These are phyloP conservation scores for Drosophila phalerata DNA, from an alignment of 2,888 invertebrate species.

Conservation along the genomic window DNA sequence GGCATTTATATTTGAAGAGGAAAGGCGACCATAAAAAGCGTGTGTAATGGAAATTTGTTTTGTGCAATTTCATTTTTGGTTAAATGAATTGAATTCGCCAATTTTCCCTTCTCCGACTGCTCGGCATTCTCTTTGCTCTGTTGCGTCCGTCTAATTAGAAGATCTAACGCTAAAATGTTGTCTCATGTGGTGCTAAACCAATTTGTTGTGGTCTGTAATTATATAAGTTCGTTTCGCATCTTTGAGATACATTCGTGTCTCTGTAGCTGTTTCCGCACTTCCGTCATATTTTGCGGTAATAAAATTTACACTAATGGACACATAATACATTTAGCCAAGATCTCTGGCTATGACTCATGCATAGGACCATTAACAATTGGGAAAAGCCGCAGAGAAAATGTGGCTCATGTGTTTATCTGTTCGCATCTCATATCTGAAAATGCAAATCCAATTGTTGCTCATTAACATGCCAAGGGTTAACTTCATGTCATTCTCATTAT, in stretches of 20 bases:
- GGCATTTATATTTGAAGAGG: slow-evolving; percentile 34
- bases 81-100: slow-evolving; percentile 52
- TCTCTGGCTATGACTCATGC: slow-evolving; percentile 44
- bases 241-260: slow-evolving; percentile 42
- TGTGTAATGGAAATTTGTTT: slow-evolving; percentile 48
- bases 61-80: slow-evolving; percentile 40
- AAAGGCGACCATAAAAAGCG: slow-evolving; percentile 51
- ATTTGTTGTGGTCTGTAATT: slow-evolving; percentile 65
- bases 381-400: slow-evolving; percentile 41
- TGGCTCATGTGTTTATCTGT: slow-evolving; percentile 39
- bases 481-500: slow-evolving; percentile 64
- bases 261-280: slow-evolving; percentile 26
- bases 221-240: slow-evolving; percentile 57
- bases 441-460: slow-evolving; percentile 54
- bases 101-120: neutral
- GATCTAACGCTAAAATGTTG: slow-evolving; percentile 44
- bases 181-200: slow-evolving; percentile 66
- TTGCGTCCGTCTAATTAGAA: slow-evolving; percentile 50
- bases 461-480: slow-evolving; percentile 66
- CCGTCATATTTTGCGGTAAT: slow-evolving; percentile 61
- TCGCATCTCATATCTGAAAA: slow-evolving; percentile 27
- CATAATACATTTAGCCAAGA: slow-evolving; percentile 57
- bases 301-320: slow-evolving; percentile 72
- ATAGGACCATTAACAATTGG: slow-evolving; percentile 27
- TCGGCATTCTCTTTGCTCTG: neutral